A percentile compares a stretch with the other conserved stretches of the same genome.
These are phyloP conservation scores for Cotesia congregata DNA, from an alignment of 2,888 invertebrate species.

Conservation along the genomic window DNA sequence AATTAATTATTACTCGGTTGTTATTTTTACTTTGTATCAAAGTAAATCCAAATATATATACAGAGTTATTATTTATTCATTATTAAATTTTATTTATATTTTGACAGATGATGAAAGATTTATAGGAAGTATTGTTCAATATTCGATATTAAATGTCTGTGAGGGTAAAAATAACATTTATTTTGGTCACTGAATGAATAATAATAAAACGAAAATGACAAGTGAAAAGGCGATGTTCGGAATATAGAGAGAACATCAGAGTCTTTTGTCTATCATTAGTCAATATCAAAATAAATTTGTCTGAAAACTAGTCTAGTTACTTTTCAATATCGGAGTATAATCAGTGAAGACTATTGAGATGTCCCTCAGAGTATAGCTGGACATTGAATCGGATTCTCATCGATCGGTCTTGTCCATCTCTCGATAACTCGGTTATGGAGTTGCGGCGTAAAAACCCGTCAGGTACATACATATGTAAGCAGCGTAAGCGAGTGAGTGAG, in stretches of 20 bases:
- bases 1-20: neutral
- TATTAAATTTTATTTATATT: neutral
- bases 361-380: constrained; percentile 23
- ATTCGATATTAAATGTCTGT: too few species aligned
- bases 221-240: too few species aligned
- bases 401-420: constrained; percentile 40
- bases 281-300: constrained; percentile 3
- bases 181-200: too few species aligned
- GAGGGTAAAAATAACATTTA: too few species aligned
- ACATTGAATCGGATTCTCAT: constrained; percentile 33
- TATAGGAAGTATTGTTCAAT: too few species aligned
- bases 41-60: neutral
- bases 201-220: too few species aligned
- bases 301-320: constrained; percentile 11
- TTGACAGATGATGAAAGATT: too few species aligned
- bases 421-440: constrained; percentile 42
- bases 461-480: constrained; percentile 43
- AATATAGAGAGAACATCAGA: neutral
- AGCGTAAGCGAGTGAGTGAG: neutral
- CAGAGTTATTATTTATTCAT: neutral
- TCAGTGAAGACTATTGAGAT: constrained; percentile 31
- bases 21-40: neutral
- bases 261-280: constrained; percentile 12
- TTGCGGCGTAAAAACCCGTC: constrained; percentile 36
- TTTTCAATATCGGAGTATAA: constrained; percentile 6